Percentiles rank a stretch among this genome's conserved stretches.
phyloP scores from a whole-genome alignment of 2,888 invertebrate species.

The Creontiades dilutus region DNA sequence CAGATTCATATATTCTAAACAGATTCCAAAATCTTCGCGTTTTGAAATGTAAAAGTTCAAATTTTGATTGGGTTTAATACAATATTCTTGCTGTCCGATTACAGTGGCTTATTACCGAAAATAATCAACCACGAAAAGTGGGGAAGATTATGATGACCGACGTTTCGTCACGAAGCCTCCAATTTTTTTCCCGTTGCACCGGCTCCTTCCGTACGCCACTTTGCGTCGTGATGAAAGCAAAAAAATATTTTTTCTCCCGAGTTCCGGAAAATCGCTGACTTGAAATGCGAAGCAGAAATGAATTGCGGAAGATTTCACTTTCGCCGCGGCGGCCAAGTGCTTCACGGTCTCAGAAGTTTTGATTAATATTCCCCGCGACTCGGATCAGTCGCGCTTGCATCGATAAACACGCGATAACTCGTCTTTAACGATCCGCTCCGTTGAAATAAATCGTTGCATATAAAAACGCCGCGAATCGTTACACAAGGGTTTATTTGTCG shows the following conservation, averaged over 20 bases:
- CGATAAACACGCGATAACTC: not conserved
- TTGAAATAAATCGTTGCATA: too few relatives aligned
- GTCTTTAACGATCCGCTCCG: too few relatives aligned
- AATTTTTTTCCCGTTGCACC: not conserved
- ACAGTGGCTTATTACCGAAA: too few relatives aligned
- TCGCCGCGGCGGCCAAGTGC: not conserved
- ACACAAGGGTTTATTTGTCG: too few relatives aligned
- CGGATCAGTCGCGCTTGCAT: not conserved
- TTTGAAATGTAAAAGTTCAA: too few relatives aligned
- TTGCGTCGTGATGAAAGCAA: conserved; percentile 1
- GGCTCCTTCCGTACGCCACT: not conserved
- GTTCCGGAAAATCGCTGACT: not conserved
- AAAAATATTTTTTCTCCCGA: not conserved
- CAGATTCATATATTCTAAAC: too few relatives aligned
- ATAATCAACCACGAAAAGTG: too few relatives aligned
- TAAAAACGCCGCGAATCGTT: too few relatives aligned
- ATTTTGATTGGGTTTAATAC: too few relatives aligned
- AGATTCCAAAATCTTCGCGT: too few relatives aligned
- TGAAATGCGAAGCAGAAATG: not conserved
- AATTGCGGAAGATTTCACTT: not conserved
- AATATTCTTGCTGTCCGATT: too few relatives aligned
- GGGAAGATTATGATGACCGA: not conserved
- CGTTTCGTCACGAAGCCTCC: not conserved
- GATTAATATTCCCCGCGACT: not conserved
- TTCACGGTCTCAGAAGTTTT: not conserved